phyloP scores from a whole-genome alignment of 2,888 invertebrate genomes.

The Amphimallon solstitiale region DNA sequence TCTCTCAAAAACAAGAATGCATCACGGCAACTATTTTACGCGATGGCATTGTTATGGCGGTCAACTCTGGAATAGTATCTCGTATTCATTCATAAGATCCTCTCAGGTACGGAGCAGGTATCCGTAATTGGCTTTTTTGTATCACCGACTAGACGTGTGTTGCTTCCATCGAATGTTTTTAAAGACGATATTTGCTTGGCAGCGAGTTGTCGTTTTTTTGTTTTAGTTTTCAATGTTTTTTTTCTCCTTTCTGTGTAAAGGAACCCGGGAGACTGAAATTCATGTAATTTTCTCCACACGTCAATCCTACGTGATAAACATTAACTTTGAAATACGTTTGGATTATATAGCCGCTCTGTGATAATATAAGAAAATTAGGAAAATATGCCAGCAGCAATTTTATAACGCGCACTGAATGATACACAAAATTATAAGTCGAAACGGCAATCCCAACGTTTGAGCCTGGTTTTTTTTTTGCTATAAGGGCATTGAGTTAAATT shows the following conservation, averaged over 20 bases:
- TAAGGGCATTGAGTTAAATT: too few relatives aligned
- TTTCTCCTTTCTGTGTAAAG: too few relatives aligned
- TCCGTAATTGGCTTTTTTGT: slow-evolving; percentile 61
- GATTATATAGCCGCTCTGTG: too few relatives aligned
- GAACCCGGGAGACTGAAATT: background rate
- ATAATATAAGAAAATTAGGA: too few relatives aligned
- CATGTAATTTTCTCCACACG: slow-evolving; percentile 2
- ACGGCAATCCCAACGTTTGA: too few relatives aligned
- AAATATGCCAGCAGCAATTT: too few relatives aligned
- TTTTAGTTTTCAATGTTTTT: slow-evolving; percentile 38
- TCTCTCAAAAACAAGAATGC: background rate
- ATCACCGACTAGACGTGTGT: slow-evolving; percentile 34
- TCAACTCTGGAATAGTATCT: slow-evolving; percentile 56
- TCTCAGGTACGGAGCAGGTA: slow-evolving; percentile 59
- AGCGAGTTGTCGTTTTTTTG: slow-evolving; percentile 52
- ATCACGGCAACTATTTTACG: slow-evolving; percentile 42
- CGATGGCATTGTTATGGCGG: slow-evolving; percentile 51
- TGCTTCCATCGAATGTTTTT: slow-evolving; percentile 32
- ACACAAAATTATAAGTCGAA: too few relatives aligned
- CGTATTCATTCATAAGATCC: slow-evolving; percentile 62
- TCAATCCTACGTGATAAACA: background rate
- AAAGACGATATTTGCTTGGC: slow-evolving; percentile 35
- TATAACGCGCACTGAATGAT: too few relatives aligned
- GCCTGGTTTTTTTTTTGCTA: too few relatives aligned
- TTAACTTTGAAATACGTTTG: too few relatives aligned